phyloP scores from a whole-genome alignment of 2,113 vertebrate species.

The Callorhinus ursinus region DNA sequence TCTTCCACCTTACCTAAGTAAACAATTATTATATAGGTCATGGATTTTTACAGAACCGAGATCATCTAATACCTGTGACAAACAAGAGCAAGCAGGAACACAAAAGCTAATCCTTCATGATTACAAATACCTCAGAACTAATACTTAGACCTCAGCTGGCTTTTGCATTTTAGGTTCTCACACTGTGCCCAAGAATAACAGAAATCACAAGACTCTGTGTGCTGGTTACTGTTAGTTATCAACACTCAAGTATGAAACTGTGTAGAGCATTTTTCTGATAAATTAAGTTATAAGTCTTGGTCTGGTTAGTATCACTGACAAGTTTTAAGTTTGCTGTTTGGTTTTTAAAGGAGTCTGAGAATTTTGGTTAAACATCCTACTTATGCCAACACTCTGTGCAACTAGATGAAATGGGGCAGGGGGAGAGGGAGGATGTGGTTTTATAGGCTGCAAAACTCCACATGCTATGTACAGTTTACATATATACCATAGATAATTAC shows the following conservation, averaged over 20 bases:
- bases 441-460: conserved; percentile 71
- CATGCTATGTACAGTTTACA: conserved; percentile 52
- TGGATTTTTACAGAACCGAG: background rate
- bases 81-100: conserved; percentile 76
- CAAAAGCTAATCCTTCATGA: conserved; percentile 68
- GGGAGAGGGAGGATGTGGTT: conserved; percentile 71
- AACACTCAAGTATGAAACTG: conserved; percentile 22
- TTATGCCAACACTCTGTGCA: conserved; percentile 80
- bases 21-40: conserved; percentile 4
- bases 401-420: conserved; percentile 69
- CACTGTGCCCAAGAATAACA: conserved; percentile 77
- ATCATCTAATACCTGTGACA: conserved; percentile 70
- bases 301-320: conserved; percentile 40
- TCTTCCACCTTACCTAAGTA: conserved; percentile 16
- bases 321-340: conserved; percentile 77
- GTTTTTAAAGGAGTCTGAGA: conserved; percentile 81
- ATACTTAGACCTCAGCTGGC: conserved; percentile 70
- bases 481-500: conserved; percentile 71
- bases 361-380: conserved; percentile 82
- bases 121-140: conserved; percentile 74
- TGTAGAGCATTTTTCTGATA: conserved; percentile 58
- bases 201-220: conserved; percentile 63
- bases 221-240: conserved; percentile 58
- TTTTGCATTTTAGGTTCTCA: conserved; percentile 69
- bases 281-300: conserved; percentile 62